phyloP scores from a whole-genome alignment of 2,113 vertebrate species.

The Malurus elegans region DNA sequence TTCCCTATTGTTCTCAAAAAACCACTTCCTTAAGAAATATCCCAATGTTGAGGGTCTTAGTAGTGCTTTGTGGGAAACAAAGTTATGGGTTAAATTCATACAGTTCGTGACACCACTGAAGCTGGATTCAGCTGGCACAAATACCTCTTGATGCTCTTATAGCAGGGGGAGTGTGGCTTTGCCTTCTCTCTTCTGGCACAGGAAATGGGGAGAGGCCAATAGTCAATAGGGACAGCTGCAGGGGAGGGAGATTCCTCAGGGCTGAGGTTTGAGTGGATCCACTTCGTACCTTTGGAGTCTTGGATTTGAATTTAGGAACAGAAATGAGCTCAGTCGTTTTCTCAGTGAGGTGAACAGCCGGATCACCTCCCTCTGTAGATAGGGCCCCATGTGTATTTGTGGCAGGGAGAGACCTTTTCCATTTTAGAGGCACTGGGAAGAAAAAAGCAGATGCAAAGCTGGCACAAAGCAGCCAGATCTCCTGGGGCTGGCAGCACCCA shows the following conservation, averaged over 20 bases:
- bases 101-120: not conserved
- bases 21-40: conserved; percentile 58
- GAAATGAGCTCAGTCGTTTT: not conserved
- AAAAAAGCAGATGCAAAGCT: not conserved
- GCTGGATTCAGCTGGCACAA: conserved; percentile 14
- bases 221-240: not conserved
- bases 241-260: not conserved
- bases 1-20: conserved; percentile 55
- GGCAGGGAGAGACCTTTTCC: not conserved
- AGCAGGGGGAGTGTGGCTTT: not conserved
- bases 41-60: conserved; percentile 24
- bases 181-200: not conserved
- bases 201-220: not conserved
- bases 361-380: not conserved
- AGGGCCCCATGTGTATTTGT: rapidly evolving
- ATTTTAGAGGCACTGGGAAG: not conserved
- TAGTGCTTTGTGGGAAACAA: conserved; percentile 17
- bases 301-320: not conserved
- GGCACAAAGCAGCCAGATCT: not conserved
- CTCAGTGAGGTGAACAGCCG: not conserved
- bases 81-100: not conserved
- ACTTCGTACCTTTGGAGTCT: not conserved
- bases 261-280: not conserved
- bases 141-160: not conserved
- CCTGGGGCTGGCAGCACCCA: not conserved